These are phyloP conservation scores for Martes martes DNA, from an alignment of 2,113 vertebrate species.

Conservation along the genomic window DNA sequence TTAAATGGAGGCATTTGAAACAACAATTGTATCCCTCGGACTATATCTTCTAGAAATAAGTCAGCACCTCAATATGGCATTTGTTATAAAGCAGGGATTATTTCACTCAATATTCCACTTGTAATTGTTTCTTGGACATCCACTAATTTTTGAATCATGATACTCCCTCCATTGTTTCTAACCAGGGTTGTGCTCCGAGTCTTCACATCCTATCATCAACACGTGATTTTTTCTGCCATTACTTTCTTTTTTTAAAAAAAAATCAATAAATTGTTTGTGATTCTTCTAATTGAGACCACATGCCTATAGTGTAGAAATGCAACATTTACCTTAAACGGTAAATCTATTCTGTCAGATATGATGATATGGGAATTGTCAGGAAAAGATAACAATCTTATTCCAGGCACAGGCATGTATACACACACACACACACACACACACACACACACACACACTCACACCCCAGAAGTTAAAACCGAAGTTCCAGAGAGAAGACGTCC, in stretches of 20 bases:
- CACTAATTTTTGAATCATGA: background rate
- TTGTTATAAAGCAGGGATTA: background rate
- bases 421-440: fast-evolving
- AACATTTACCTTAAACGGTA: constrained; percentile 5
- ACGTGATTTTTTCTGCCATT: background rate
- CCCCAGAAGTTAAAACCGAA: background rate
- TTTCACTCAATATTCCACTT: fast-evolving
- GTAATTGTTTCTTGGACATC: fast-evolving
- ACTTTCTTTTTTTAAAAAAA: constrained; percentile 18
- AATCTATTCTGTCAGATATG: background rate
- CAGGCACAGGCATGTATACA: fast-evolving
- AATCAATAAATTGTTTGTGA: constrained; percentile 32
- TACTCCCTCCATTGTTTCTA: background rate
- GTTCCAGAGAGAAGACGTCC: fast-evolving
- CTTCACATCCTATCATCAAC: background rate
- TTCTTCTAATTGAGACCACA: constrained; percentile 14
- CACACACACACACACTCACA: background rate
- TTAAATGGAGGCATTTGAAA: background rate
- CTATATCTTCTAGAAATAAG: background rate
- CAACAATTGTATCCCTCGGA: too few relatives aligned
- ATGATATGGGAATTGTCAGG: background rate
- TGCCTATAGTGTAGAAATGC: background rate
- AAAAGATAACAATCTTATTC: background rate
- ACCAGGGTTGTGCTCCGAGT: fast-evolving
- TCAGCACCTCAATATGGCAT: fast-evolving